Evolutionary conservation across 2,113 vertebrate genomes (phyloP), one percentile per base, ranked within the genome.

Genomic region (Halichoerus grypus): DNA sequence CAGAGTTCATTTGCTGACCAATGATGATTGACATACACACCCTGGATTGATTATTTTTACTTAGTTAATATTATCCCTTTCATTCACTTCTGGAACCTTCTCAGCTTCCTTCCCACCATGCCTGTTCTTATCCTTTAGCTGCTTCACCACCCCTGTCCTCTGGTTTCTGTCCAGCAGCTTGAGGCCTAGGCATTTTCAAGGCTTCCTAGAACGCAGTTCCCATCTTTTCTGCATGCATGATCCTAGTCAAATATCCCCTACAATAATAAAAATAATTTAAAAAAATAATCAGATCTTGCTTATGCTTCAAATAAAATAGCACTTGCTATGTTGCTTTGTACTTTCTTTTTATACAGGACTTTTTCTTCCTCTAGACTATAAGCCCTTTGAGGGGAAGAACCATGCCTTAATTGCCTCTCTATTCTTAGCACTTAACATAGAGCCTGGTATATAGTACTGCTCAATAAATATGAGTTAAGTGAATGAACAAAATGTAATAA

Each of bases 401-500:
- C 33, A 49, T 87, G 42, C 22, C 36, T 91, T 93, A n/a, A 79
- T 92, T 80, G 22, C 22, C 7, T 72, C 42, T 95, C 2, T 51
- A 69, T 28, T 28, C 36, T 91, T 88, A 93, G 81, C 55, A 39
- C 90, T 92, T 94, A 95, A 91, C 67, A 36, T 3, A 88, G 67
- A 21, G 22, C 63, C 33, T 91, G 81, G 55, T 82, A 55, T 57
- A 59, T 24, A 63, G 28, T 51, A 90, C 63, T 92, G 36, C 51
- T 97, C 95, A 96, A 77, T 88, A 95, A 95, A 92, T 90, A 80
- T 28, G 57, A 94, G 91, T 94, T 94, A 96, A 90, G 74, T 63
- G 74, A 84, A 85, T 89, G 36, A 84, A 94, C 61, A 92, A 89
- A 96, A 87, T 69, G 49, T 92, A 92, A 89, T 80, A 33, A 81